Evolutionary conservation across 64 coral and sea anemone genomes (phyloP).

Genomic region (Hydrozoanthus tunicans): DNA sequence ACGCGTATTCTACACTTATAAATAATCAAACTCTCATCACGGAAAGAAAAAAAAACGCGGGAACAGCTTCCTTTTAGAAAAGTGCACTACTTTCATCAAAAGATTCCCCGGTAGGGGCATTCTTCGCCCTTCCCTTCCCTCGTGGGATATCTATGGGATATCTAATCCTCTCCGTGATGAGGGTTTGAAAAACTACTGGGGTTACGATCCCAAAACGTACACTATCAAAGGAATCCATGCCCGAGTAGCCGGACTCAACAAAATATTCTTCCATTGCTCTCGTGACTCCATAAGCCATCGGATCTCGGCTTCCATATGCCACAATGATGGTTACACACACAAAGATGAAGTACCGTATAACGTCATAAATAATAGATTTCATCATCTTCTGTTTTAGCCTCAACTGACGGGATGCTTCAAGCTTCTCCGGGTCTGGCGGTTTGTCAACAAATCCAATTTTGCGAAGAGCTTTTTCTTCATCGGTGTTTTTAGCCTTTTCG

Average conservation of each 20-base stretch:
- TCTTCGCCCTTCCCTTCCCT: too few relatives aligned
- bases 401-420: slow-evolving; percentile 67
- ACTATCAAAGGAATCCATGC: slow-evolving; percentile 59
- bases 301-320: slow-evolving; percentile 86
- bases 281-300: slow-evolving; percentile 81
- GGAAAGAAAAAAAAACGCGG: too few relatives aligned
- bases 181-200: neutral
- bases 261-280: slow-evolving; percentile 68
- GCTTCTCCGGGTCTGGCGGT: slow-evolving; percentile 74
- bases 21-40: too few relatives aligned
- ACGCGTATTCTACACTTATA: too few relatives aligned
- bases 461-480: slow-evolving; percentile 74
- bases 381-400: slow-evolving; percentile 86
- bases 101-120: too few relatives aligned
- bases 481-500: slow-evolving; percentile 66
- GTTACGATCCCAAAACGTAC: slow-evolving; percentile 23
- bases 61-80: too few relatives aligned
- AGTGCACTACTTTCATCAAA: too few relatives aligned
- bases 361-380: slow-evolving; percentile 82
- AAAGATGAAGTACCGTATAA: slow-evolving; percentile 82
- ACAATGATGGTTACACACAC: slow-evolving; percentile 63
- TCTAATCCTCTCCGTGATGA: neutral
- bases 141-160: too few relatives aligned
- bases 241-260: slow-evolving; percentile 64
- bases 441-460: slow-evolving; percentile 92